Base-by-base conservation (phyloP, 2,888 invertebrate genomes). In the Pristionchus exspectatus region DNA sequence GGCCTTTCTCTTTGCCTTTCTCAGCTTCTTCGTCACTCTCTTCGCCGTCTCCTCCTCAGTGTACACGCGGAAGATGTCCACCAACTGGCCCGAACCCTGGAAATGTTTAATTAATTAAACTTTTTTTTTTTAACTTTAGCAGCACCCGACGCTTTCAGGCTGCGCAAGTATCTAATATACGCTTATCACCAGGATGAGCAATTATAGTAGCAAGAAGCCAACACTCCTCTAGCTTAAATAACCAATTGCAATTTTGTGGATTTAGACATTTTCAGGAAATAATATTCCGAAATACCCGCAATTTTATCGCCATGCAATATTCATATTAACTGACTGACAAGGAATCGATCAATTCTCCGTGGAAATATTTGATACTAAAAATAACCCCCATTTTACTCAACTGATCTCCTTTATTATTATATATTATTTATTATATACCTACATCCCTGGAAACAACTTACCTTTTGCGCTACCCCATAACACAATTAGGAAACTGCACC, bases 31-130 rank as follows among this genome's bases (percentile, higher is more conserved):
- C 84, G 97, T 95, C 69, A 98, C 96, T 95, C 98, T 98, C 54
- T 96, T 96, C 94, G 97, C 96, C 91, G 97, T 96, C 50, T 98
- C 97, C 21, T 97, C 97, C 33, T 97, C 97, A 0, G 97, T 96
- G 93, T 97, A 97, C 93, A 99, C 97, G 74, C 97, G 96, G 95
- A 98, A 98, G 89, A 97, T 95, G 96, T 99, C 98, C 27, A 98
- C 96, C 44, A 96, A 95, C 89, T 97, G 96, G 94, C 98, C 97
- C 21, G 97, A 97, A 3, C 98, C 98, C 92, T 93, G 89, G 18
- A 10, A 72, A 72, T 2, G 5, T 30, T 74, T 5, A 90, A 59
- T 87, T 90, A 63, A 27, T 14, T 9, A 24, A 50, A 91, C n/a
- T 4, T 27, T 50, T n/a, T 27, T 30, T 87, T 69, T n/a, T n/a